Evolutionary conservation across 2,797 vertebrate species (phyloP).

Genomic region (Hippoglossus hippoglossus): DNA sequence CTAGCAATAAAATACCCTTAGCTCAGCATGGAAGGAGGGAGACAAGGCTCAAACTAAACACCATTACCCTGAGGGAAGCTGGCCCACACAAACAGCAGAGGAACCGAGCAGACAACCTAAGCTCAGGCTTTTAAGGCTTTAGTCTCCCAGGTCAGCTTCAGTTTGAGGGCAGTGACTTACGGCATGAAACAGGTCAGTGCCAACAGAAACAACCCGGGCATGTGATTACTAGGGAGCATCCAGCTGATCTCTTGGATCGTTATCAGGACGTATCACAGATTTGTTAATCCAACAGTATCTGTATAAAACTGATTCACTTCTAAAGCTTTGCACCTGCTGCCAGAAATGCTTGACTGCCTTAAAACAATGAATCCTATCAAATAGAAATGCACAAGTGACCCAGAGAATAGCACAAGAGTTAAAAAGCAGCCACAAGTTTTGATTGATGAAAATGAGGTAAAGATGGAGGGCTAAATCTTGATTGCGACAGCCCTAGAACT

Average conservation of each 20-base stretch:
- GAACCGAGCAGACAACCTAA: constrained; percentile 35
- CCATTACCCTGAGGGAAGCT: constrained; percentile 65
- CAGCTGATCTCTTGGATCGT: constrained; percentile 18
- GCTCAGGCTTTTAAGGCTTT: constrained; percentile 37
- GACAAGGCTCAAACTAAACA: constrained; percentile 76
- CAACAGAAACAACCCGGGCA: constrained; percentile 36
- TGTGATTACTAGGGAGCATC: constrained; percentile 34
- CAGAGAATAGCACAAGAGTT: neutral
- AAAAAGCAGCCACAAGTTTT: neutral
- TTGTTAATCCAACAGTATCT: constrained; percentile 2
- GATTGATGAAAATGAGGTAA: constrained; percentile 2
- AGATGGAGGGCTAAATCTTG: neutral
- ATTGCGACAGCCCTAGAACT: constrained; percentile 13
- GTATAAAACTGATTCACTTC: constrained; percentile 6
- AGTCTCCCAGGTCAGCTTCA: constrained; percentile 41
- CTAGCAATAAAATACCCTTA: constrained; percentile 78
- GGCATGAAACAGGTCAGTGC: constrained; percentile 15
- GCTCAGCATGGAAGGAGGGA: constrained; percentile 74
- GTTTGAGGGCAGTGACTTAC: constrained; percentile 47
- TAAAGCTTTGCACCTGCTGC: constrained; percentile 9
- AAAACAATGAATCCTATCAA: constrained; percentile 13
- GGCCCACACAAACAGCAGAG: constrained; percentile 74
- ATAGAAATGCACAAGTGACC: constrained; percentile 7
- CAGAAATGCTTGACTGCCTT: neutral
- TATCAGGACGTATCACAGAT: constrained; percentile 11